Percentiles rank a stretch among this genome's conserved stretches.
phyloP scores from a whole-genome alignment of 2,797 vertebrate genomes.

The Schizothorax lantsangensis region DNA sequence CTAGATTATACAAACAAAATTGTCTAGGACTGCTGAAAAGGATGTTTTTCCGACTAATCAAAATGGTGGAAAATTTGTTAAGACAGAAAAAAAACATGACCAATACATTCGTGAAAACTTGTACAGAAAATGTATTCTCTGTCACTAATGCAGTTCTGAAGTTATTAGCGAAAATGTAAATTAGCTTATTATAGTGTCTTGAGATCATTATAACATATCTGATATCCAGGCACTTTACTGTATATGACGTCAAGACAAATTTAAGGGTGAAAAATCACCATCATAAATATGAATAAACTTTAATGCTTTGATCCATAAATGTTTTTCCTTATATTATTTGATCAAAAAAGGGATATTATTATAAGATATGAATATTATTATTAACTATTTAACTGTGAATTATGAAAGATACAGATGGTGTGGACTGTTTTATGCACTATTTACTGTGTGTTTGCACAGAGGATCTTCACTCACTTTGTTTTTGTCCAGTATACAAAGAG shows the following conservation, averaged over 20 bases:
- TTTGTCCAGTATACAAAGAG: constrained; percentile 46
- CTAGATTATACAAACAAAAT: background rate
- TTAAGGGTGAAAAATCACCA: background rate
- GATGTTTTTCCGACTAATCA: background rate
- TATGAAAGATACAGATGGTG: background rate
- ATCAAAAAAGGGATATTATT: background rate
- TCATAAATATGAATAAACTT: background rate
- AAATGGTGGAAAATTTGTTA: background rate
- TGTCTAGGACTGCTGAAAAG: background rate
- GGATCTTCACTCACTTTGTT: constrained; percentile 22
- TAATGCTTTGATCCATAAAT: background rate
- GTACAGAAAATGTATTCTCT: too few species aligned
- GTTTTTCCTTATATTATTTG: background rate
- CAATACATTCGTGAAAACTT: background rate
- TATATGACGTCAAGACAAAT: background rate
- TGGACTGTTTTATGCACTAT: background rate
- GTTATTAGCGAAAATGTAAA: background rate
- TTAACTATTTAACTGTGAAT: background rate
- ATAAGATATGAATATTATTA: too few species aligned
- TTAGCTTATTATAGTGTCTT: background rate
- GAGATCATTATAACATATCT: background rate
- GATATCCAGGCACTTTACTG: background rate
- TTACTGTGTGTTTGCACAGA: constrained; percentile 36
- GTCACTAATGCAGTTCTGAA: background rate
- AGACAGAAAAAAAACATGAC: background rate